Evolutionary conservation across 2,888 invertebrate genomes (phyloP), one percentile per base, ranked within the genome.

Genomic region (Lucinisca nassula): DNA sequence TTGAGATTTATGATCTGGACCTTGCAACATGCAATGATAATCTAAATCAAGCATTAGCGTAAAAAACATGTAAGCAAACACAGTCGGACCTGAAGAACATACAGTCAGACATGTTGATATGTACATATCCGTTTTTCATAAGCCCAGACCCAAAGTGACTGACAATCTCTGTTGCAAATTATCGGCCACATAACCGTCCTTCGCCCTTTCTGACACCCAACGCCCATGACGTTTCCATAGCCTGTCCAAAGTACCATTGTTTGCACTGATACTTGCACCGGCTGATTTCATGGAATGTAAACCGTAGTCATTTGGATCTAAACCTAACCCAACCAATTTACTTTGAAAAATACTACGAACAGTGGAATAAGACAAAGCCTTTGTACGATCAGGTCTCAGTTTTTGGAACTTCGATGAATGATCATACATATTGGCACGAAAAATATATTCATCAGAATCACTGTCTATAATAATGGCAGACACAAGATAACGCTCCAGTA

Each of bases 221-320:
- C 67, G 12, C 3, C 35, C 67, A n/a, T 67, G 67, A 12, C 67
- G 12, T n/a, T 27, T 30, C 67, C 67, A 67, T 27, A 67, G 35
- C 21, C 67, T 67, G 2, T 67, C 67, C 14, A 30, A 30, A 12
- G 67, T 67, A 17, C 35, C 35, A 10, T 38, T 72, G 21, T 72
- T 72, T 17, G 72, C 38, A 37, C 38, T 38, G 35, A 72, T 37
- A 24, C 14, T 72, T 3, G 72, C 67, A 30, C 32, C 67, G 4
- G 27, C 72, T 24, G 72, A 72, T n/a, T 37, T n/a, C 38, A 72
- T 8, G 8, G 72, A 72, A 72, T 72, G 72, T 37, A 72, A 72
- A 24, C 72, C 72, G 24, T 38, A 72, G 6, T n/a, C 72, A 8
- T 12, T 38, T 14, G 72, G 37, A 30, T 72, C 27, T 24, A 72